phyloP scores from a whole-genome alignment of 2,113 vertebrate genomes.

The Procavia capensis region DNA sequence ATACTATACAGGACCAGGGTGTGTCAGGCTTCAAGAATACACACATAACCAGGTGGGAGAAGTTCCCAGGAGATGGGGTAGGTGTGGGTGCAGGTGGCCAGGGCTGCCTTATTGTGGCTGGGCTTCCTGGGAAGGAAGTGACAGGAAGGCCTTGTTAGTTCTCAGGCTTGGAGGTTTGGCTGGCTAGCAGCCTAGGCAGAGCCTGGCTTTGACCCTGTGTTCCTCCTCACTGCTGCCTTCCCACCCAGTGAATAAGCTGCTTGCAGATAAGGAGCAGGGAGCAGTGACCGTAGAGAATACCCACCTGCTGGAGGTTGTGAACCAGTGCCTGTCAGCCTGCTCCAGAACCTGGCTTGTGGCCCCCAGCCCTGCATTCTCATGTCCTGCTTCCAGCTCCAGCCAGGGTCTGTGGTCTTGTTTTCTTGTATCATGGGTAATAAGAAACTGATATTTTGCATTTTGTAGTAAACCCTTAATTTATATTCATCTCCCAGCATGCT shows the following conservation, averaged over 20 bases:
- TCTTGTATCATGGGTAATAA: conserved; percentile 58
- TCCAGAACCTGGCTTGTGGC: conserved; percentile 73
- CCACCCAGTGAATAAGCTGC: conserved; percentile 96
- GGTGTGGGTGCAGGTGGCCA: not conserved
- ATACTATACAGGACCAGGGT: not conserved
- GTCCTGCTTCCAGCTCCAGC: not conserved
- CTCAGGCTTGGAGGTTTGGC: not conserved
- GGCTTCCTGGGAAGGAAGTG: not conserved
- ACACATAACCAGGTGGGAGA: not conserved
- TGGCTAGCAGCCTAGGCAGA: not conserved
- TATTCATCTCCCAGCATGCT: conserved; percentile 58
- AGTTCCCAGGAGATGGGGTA: not conserved
- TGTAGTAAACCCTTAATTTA: conserved; percentile 83
- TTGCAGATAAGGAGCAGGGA: conserved; percentile 98
- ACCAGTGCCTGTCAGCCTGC: conserved; percentile 94
- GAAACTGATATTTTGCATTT: conserved; percentile 71
- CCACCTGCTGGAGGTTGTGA: conserved; percentile 97
- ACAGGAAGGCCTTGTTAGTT: not conserved
- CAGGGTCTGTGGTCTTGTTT: conserved; percentile 37
- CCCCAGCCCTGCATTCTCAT: not conserved
- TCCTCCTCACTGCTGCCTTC: conserved; percentile 30
- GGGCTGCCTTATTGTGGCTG: not conserved
- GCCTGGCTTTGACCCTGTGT: not conserved
- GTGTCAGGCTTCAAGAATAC: not conserved
- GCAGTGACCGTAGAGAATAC: conserved; percentile 97